These are phyloP conservation scores for Diachasma alloeum DNA, from an alignment of 1,140 invertebrate genomes.

Conservation along the genomic window DNA sequence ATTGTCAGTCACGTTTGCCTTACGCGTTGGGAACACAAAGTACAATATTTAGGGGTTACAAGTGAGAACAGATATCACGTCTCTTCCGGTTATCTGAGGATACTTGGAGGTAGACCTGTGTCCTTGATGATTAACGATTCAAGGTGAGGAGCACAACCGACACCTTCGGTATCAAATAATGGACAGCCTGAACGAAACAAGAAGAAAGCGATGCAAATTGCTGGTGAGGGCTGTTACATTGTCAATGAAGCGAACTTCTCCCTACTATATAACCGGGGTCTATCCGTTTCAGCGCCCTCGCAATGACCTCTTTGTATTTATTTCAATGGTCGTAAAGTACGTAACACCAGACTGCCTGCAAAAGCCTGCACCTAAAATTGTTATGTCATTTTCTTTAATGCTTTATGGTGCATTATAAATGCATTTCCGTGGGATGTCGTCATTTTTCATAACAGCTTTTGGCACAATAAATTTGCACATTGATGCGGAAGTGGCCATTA, in stretches of 20 bases:
- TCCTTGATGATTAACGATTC: too few species aligned
- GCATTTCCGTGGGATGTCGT: neutral
- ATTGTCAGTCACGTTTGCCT: neutral
- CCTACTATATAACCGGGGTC: too few species aligned
- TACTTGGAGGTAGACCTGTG: too few species aligned
- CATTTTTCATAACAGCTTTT: neutral
- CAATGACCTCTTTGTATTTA: neutral
- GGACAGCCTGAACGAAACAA: neutral
- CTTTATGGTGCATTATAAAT: neutral
- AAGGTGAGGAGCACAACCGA: too few species aligned
- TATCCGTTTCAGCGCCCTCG: too few species aligned
- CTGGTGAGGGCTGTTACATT: neutral
- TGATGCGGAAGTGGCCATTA: too few species aligned
- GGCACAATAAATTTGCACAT: too few species aligned
- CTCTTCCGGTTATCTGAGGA: too few species aligned
- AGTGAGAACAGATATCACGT: too few species aligned
- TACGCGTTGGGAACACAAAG: neutral
- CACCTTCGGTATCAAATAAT: conserved; percentile 16
- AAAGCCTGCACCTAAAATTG: neutral
- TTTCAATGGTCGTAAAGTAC: neutral
- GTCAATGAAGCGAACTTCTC: conserved; percentile 12
- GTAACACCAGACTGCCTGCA: neutral
- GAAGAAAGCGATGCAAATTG: neutral
- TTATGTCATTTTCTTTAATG: neutral
- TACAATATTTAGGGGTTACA: neutral